Evolutionary conservation across 2,888 invertebrate genomes (phyloP).

Genomic region (Thecocarcelia acutangulata): DNA sequence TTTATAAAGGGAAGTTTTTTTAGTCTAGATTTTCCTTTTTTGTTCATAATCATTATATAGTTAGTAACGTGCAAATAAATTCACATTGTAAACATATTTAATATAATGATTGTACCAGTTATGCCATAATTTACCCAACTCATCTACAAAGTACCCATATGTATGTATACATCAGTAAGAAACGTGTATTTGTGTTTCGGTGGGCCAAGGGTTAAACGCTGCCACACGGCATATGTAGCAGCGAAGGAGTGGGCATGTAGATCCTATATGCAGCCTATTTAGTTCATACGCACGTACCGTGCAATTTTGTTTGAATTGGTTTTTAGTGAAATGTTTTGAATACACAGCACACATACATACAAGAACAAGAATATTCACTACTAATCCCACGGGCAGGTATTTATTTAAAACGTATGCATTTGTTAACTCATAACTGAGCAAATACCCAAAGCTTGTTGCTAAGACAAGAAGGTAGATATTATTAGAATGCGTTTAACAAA

Average conservation of each 20-base stretch:
- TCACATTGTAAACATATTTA: slow-evolving; percentile 42
- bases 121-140: slow-evolving; percentile 66
- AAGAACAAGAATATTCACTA: slow-evolving; percentile 29
- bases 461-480: slow-evolving; percentile 13
- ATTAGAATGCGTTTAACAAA: not conserved
- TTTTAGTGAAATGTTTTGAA: slow-evolving; percentile 34
- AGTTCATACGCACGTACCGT: slow-evolving; percentile 65
- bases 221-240: no score
- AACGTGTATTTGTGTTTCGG: slow-evolving; percentile 11
- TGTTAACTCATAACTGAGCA: slow-evolving; percentile 16
- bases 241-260: no score
- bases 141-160: slow-evolving; percentile 49
- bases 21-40: not conserved
- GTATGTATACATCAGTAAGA: not conserved
- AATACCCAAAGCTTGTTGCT: slow-evolving; percentile 14
- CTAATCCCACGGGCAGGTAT: slow-evolving; percentile 29
- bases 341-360: slow-evolving; percentile 19
- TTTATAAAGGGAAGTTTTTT: slow-evolving; percentile 10
- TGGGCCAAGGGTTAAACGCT: not conserved
- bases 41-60: slow-evolving; percentile 39
- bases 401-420: slow-evolving; percentile 4
- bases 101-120: slow-evolving; percentile 61
- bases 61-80: slow-evolving; percentile 50
- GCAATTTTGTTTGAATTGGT: slow-evolving; percentile 63
- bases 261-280: slow-evolving; percentile 63